These are phyloP conservation scores for Ochropacha duplaris DNA, from an alignment of 2,888 invertebrate genomes.

Conservation along the genomic window DNA sequence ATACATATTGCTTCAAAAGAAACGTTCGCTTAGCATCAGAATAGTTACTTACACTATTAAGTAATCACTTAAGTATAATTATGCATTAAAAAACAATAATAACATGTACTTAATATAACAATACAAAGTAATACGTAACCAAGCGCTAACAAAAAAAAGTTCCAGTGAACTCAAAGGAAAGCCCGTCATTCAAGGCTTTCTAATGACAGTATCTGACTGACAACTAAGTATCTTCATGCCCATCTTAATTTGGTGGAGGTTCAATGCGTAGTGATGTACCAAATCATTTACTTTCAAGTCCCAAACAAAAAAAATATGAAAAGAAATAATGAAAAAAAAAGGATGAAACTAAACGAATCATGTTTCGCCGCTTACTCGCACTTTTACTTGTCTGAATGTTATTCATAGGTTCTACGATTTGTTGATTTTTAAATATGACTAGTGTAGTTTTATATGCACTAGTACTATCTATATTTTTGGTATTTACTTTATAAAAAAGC, in stretches of 20 bases:
- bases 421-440: background rate
- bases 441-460: background rate
- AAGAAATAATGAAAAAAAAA: constrained; percentile 8
- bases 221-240: background rate
- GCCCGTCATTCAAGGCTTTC: background rate
- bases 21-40: background rate
- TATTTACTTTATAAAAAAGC: too few species aligned
- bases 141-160: background rate
- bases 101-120: background rate
- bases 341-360: constrained; percentile 7
- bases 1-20: background rate
- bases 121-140: background rate
- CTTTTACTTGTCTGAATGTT: constrained; percentile 7
- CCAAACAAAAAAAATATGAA: constrained; percentile 8
- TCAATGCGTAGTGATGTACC: constrained; percentile 1
- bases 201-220: constrained; percentile 2
- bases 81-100: background rate
- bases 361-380: constrained; percentile 13
- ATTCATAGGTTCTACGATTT: background rate
- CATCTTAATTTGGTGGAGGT: constrained; percentile 1
- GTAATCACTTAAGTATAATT: background rate
- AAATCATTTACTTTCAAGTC: constrained; percentile 8
- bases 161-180: background rate
- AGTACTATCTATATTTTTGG: too few species aligned
- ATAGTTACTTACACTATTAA: background rate